These are phyloP conservation scores for Rhyacichthys aspro DNA, from an alignment of 2,797 vertebrate species.

Conservation along the genomic window DNA sequence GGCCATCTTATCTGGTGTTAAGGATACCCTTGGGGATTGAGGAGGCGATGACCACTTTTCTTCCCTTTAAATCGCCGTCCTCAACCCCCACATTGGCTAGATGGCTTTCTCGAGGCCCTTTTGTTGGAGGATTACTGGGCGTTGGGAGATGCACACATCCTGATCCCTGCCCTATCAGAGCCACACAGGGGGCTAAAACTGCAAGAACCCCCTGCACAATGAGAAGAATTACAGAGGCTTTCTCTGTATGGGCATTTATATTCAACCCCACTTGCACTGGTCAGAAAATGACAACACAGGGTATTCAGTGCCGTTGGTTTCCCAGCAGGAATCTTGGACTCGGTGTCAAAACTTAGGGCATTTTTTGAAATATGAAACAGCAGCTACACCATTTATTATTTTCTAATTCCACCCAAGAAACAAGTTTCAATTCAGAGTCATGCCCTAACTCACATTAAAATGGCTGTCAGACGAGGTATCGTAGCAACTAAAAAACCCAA, in stretches of 20 bases:
- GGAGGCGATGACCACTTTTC: conserved; percentile 48
- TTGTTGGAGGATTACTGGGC: conserved; percentile 71
- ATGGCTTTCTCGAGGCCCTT: conserved; percentile 60
- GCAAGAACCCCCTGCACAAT: conserved; percentile 62
- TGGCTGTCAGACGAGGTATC: too few relatives aligned
- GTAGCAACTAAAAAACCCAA: too few relatives aligned
- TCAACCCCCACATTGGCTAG: conserved; percentile 46
- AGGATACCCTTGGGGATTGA: conserved; percentile 59
- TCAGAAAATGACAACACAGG: conserved; percentile 48
- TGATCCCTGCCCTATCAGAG: conserved; percentile 60
- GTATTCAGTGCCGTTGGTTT: conserved; percentile 52
- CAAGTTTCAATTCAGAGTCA: too few relatives aligned
- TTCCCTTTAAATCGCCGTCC: conserved; percentile 64
- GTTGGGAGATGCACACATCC: conserved; percentile 58
- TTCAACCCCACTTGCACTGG: conserved; percentile 39
- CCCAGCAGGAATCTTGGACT: conserved; percentile 58
- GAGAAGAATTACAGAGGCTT: conserved; percentile 65
- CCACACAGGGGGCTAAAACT: conserved; percentile 69
- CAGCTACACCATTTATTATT: conserved; percentile 4
- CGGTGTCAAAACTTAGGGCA: conserved; percentile 33
- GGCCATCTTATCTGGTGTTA: conserved; percentile 58
- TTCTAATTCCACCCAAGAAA: too few relatives aligned
- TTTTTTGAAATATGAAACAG: conserved; percentile 19
- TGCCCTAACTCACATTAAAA: too few relatives aligned
- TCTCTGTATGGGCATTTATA: conserved; percentile 62